Evolutionary conservation across 2,113 vertebrate genomes (phyloP).

Genomic region (Misgurnus anguillicaudatus): DNA sequence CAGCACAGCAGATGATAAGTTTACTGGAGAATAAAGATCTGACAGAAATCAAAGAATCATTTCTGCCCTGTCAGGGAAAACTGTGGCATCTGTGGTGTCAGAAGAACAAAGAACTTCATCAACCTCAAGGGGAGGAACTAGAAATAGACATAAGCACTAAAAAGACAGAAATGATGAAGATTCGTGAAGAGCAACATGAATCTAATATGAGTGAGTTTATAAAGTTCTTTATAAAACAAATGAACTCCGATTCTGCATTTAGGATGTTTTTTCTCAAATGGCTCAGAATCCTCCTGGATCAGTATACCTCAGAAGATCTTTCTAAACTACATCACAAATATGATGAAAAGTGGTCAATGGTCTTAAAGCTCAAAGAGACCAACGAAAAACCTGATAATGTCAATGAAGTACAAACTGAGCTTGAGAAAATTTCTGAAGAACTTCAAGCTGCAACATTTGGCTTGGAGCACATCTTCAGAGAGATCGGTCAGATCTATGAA

Average conservation of each 20-base stretch:
- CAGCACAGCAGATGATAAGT: not conserved
- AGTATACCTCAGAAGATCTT: constrained; percentile 50
- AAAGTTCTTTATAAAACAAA: constrained; percentile 41
- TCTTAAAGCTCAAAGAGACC: constrained; percentile 51
- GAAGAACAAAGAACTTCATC: constrained; percentile 48
- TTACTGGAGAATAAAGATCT: not conserved
- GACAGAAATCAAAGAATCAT: constrained; percentile 20
- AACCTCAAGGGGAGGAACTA: constrained; percentile 63
- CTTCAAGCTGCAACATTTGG: constrained; percentile 63
- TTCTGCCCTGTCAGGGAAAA: constrained; percentile 38
- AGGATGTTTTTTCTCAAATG: constrained; percentile 73
- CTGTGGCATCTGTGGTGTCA: constrained; percentile 47
- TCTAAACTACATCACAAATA: constrained; percentile 58
- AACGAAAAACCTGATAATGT: constrained; percentile 54
- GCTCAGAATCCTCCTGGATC: constrained; percentile 63
- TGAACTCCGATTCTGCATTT: constrained; percentile 40
- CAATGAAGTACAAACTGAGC: constrained; percentile 47
- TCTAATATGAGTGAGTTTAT: constrained; percentile 32
- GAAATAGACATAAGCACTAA: constrained; percentile 57
- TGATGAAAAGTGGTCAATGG: not conserved
- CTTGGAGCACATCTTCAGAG: constrained; percentile 76
- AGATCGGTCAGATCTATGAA: constrained; percentile 79
- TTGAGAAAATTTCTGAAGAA: constrained; percentile 61
- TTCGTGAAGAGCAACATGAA: too few relatives aligned
- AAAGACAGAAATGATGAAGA: constrained; percentile 50